Evolutionary conservation across 2,113 vertebrate species (phyloP), one percentile per base, ranked within the genome.

Genomic region (Plotosus lineatus): DNA sequence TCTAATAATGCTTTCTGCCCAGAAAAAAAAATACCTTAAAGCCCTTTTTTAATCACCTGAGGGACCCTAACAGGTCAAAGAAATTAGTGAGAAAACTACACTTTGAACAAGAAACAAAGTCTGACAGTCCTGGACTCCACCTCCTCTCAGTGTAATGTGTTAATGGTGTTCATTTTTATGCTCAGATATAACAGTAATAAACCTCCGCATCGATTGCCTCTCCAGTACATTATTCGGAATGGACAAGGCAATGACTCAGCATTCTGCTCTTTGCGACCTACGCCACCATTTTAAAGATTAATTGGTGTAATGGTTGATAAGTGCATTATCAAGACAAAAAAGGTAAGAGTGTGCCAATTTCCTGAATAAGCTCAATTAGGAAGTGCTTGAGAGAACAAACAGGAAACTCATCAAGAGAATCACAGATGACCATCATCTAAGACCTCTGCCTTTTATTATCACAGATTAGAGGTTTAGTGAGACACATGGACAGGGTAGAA

Each of bases 201-300:
- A 19, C 58, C 0, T 40, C 4, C 23, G 36, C 26, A 68, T 7
- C 26, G 40, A 15, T 44, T 3, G 40, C 42, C 42, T 14, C 6
- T 42, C 14, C 15, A 48, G n/a, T 48, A 26, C 68, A 48, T 46
- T 46, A n/a, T 68, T 23, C 66, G 55, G 74, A 61, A 56, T 46
- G 11, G 51, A 78, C 12, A 53, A 42, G 26, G 42, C n/a, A 48
- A 28, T 31, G 65, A 68, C 44, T 68, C 23, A 44, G 65, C 65
- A 68, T 5, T 3, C 38, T 44, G 11, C 65, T 68, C 10, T 44
- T 40, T 44, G n/a, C 28, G 38, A 65, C 78, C 50, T 79, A 36
- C 74, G 23, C 51, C 15, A 55, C 33, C 58, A 81, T 85, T 86
- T 81, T 79, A 40, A 31, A 42, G 48, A 58, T 26, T 53, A 14